Base-by-base conservation (phyloP, 2,888 invertebrate genomes). In the Ditylenchus weischeri region DNA sequence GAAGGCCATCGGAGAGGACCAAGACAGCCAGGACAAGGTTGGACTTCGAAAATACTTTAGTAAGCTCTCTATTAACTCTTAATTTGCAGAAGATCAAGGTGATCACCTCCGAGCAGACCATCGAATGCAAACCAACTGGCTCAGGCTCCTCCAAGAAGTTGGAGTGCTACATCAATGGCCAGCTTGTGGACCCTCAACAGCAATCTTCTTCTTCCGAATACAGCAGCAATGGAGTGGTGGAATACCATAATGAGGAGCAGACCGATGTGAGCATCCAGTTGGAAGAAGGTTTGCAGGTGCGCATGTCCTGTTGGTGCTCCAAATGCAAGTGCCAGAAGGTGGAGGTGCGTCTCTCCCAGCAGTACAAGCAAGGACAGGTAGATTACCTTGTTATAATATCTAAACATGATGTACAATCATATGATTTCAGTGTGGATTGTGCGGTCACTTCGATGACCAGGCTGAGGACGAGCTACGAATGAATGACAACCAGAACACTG, bases 371-470 rank as follows among this genome's bases (percentile, higher is more conserved):
- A 72, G 59, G 57, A 18, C 68, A 43, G 43, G 43, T 43, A 43
- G 15, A 11, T 63, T 59, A 38, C 8, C 60, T 57, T 48, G 62
- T 67, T n/a, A n/a, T n/a, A n/a, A n/a, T n/a, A n/a, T n/a, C n/a
- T n/a, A n/a, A n/a, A n/a, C n/a, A n/a, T n/a, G n/a, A n/a, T n/a
- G n/a, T n/a, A n/a, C n/a, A n/a, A n/a, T n/a, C n/a, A n/a, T n/a
- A n/a, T 76, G 1, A 43, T 43, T 43, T 43, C 8, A 78, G 58
- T 82, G 82, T 72, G 82, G 82, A 66, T 73, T 82, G 59, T 82
- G 82, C 73, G 82, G 80, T 68, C 76, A 80, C 75, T 78, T 71
- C 69, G 76, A 82, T 69, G 76, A 69, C 58, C 77, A 81, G 68
- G 70, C 58, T 36, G 65, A 64, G 57, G 74, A 79, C 68, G 54